A percentile compares a stretch with the other conserved stretches of the same genome.
Conservation (phyloP, 2,797 vertebrate species). For the Antennarius maculatus region DNA sequence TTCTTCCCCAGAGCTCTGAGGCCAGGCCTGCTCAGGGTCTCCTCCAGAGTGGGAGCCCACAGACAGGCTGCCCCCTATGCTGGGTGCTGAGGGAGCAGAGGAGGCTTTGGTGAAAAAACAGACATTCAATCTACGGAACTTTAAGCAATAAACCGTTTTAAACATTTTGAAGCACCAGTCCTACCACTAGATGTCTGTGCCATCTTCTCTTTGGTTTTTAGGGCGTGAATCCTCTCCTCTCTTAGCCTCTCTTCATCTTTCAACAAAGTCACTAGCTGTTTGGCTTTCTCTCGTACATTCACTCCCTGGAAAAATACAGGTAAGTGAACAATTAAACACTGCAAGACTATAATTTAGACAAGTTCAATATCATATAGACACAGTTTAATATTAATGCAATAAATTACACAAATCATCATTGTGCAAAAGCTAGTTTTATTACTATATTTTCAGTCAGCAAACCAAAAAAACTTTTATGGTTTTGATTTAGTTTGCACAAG, state of each 20-base stretch:
- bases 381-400: background rate
- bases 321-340: background rate
- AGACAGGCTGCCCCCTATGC: conserved; percentile 73
- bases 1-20: conserved; percentile 92
- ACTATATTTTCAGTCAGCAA: conserved; percentile 11
- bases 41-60: conserved; percentile 74
- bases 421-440: conserved; percentile 5
- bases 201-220: conserved; percentile 97
- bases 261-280: conserved; percentile 91
- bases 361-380: conserved; percentile 3
- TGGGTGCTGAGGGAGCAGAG: conserved; percentile 84
- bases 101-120: conserved; percentile 74
- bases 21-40: conserved; percentile 91
- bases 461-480: conserved; percentile 19
- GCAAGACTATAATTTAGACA: background rate
- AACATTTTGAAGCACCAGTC: conserved; percentile 31
- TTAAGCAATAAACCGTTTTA: conserved; percentile 1
- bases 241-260: conserved; percentile 91
- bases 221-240: conserved; percentile 91
- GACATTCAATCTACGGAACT: background rate
- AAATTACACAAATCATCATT: background rate
- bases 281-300: conserved; percentile 94
- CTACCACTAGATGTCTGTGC: conserved; percentile 92
- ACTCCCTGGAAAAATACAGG: conserved; percentile 79
- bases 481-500: conserved; percentile 43